Evolutionary conservation across 2,888 invertebrate genomes (phyloP), one percentile per base, ranked within the genome.

Genomic region (Ephialtes manifestator): DNA sequence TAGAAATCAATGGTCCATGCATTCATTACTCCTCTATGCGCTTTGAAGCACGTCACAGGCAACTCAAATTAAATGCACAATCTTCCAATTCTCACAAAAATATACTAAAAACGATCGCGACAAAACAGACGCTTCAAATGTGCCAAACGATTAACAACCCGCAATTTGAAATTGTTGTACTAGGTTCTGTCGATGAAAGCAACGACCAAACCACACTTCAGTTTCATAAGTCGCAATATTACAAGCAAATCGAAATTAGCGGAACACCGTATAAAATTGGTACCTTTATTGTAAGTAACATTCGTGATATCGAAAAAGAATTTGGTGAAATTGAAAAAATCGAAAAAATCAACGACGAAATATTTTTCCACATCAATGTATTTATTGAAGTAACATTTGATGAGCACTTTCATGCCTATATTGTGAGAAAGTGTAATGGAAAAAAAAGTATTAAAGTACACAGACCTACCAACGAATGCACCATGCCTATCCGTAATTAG

Each of bases 271-370:
- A 77, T 24, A 76, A 85, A 78, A 46, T 48, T 13, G 78, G 70
- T 53, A 79, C 28, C 11, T 81, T 76, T 43, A 7, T 84, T 24
- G 82, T 86, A 18, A 68, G 67, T 18, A 53, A 76, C 65, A 65
- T 85, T 65, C 51, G 55, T 58, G 51, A 83, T 7, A 68, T 31
- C 35, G 81, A 85, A 60, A 83, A 70, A 67, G 65, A 83, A 67
- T 87, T 87, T 58, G 85, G 85, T 15, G 39, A 87, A 80, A 79
- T 87, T 67, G 46, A 68, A 35, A 84, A 76, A 76, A 83, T 85
- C 43, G 15, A 74, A 1, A 65, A 81, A 77, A 46, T 58, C 8
- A 39, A 86, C 24, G 68, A 63, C 24, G 55, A 75, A 0, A 60
- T 80, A 48, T 82, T 28, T 48, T 85, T 86, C 67, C n/a, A 80